phyloP scores from a whole-genome alignment of 2,888 invertebrate genomes.

The Erynnis tages region DNA sequence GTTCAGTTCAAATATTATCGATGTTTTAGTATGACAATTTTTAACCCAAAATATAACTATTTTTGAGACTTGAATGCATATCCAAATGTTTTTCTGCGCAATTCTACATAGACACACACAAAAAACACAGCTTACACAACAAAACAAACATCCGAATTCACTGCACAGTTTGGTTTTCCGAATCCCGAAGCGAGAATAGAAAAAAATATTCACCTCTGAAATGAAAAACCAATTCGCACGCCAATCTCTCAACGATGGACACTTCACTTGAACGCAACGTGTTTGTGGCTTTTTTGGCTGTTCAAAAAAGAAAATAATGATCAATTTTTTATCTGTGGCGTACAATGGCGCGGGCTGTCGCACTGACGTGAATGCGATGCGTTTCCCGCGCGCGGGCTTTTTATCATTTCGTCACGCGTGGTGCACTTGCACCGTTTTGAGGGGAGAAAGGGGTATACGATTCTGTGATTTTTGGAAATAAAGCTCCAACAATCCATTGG shows the following conservation, averaged over 20 bases:
- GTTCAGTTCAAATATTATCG: too few relatives aligned
- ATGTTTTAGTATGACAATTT: too few relatives aligned
- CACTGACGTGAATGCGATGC: slow-evolving; percentile 59
- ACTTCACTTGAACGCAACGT: slow-evolving; percentile 77
- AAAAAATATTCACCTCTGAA: slow-evolving; percentile 67
- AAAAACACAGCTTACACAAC: slow-evolving; percentile 32
- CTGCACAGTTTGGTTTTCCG: slow-evolving; percentile 27
- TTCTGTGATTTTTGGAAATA: too few relatives aligned
- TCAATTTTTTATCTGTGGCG: slow-evolving; percentile 39
- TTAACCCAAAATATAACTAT: too few relatives aligned
- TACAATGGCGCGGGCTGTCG: slow-evolving; percentile 48
- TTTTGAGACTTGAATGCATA: too few relatives aligned
- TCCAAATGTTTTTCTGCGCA: too few relatives aligned
- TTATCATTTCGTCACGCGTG: slow-evolving; percentile 77
- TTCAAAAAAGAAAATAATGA: slow-evolving; percentile 37
- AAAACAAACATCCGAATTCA: slow-evolving; percentile 28
- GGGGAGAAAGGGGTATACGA: slow-evolving; percentile 19
- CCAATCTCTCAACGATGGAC: slow-evolving; percentile 72
- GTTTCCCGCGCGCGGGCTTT: slow-evolving; percentile 53
- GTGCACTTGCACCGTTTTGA: slow-evolving; percentile 18
- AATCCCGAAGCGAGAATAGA: slow-evolving; percentile 38
- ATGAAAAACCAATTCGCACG: slow-evolving; percentile 73
- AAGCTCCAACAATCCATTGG: too few relatives aligned
- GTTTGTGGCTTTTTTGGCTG: slow-evolving; percentile 51
- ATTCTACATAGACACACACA: too few relatives aligned